Evolutionary conservation across 2,888 invertebrate species (phyloP), one percentile per base, ranked within the genome.

Genomic region (Microplitis manilae): DNA sequence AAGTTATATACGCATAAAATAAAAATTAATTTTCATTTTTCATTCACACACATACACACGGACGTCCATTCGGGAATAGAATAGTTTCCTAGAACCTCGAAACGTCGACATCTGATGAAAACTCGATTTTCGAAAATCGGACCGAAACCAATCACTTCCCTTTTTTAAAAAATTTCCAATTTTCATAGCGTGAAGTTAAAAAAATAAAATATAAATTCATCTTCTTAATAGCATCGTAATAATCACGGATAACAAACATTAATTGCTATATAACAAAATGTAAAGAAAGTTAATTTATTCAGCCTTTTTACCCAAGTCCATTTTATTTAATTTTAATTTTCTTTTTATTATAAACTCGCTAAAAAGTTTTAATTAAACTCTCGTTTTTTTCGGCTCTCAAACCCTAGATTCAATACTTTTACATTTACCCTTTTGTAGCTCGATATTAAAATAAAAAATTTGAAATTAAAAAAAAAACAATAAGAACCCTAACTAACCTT

Each of bases 361-460:
- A 41, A 62, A 72, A 73, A 73, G 50, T 73, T 73, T 73, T 73
- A 73, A 73, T 73, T 73, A 73, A 73, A 67, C 15, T 20, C 60
- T 50, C 17, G 67, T 67, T 17, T 70, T 70, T 59, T 30, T 70
- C 64, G n/a, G 6, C 60, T 39, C 17, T 61, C 40, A 61, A n/a
- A 30, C 62, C 40, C 62, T 64, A 9, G 8, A 30, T 30, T 30
- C 38, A 30, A 65, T 30, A 72, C 17, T 64, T 72, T 64, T 17
- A 64, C 62, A 40, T 64, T 62, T 61, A 8, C 30, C 40, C 20
- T 62, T 15, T 73, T 61, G 41, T 40, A 64, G 30, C n/a, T 73
- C 30, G 30, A 4, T 30, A 30, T 30, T 30, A 30, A 41, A 40
- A 41, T 41, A 41, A n/a, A 72, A 38, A 72, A 60, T 39, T 61